These are phyloP conservation scores for Chloroceryle inda DNA, from an alignment of 2,797 vertebrate genomes.

Conservation along the genomic window DNA sequence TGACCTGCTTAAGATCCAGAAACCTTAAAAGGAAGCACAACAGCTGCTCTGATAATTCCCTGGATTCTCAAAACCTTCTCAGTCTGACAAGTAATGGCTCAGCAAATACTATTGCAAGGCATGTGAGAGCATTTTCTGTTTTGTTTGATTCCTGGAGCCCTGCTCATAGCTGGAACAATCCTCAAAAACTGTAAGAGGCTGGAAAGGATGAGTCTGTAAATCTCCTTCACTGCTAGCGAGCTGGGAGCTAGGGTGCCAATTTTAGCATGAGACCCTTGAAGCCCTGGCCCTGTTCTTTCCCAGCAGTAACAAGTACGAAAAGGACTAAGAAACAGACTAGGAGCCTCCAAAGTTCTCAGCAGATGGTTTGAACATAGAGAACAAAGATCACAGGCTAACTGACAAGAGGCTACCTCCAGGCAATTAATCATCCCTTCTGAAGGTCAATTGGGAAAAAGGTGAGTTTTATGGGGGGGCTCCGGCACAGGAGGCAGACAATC, in stretches of 20 bases:
- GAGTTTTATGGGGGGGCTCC: slow-evolving; percentile 82
- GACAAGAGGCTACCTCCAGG: slow-evolving; percentile 87
- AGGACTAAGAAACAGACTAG: slow-evolving; percentile 79
- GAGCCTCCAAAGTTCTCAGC: slow-evolving; percentile 81
- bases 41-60: slow-evolving; percentile 70
- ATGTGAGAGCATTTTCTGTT: slow-evolving; percentile 40
- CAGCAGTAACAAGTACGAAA: slow-evolving; percentile 78
- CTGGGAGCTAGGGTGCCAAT: slow-evolving; percentile 32
- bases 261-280: slow-evolving; percentile 72
- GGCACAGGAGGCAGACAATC: slow-evolving; percentile 76
- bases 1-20: slow-evolving; percentile 65
- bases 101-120: slow-evolving; percentile 58
- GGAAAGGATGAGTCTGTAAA: slow-evolving; percentile 61
- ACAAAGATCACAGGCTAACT: slow-evolving; percentile 90
- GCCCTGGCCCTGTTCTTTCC: slow-evolving; percentile 75
- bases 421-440: slow-evolving; percentile 89
- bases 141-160: slow-evolving; percentile 36
- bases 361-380: slow-evolving; percentile 87
- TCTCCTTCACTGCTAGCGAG: slow-evolving; percentile 2
- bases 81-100: slow-evolving; percentile 68
- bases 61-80: slow-evolving; percentile 45
- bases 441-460: slow-evolving; percentile 87
- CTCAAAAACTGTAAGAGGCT: slow-evolving; percentile 34
- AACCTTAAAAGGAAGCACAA: slow-evolving; percentile 71
- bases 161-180: slow-evolving; percentile 27